Conservation (phyloP, 1,140 invertebrate genomes). For the Drosophila kanapiae region DNA sequence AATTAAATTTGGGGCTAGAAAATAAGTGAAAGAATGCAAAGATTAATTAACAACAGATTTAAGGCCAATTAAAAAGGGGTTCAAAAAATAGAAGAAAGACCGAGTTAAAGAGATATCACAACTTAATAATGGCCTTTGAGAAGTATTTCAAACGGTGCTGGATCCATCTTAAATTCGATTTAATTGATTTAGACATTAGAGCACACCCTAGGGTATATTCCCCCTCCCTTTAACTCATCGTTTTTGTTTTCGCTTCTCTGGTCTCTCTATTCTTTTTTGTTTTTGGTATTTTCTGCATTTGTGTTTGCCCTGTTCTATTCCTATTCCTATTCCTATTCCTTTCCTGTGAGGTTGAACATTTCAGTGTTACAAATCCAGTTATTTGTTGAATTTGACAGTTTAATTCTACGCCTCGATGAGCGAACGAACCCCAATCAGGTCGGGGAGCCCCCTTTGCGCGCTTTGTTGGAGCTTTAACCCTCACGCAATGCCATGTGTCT, state of each 20-base stretch:
- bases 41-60: not conserved
- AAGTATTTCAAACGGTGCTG: not conserved
- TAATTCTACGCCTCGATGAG: conserved; percentile 83
- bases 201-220: not conserved
- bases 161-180: conserved; percentile 3
- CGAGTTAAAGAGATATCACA: not conserved
- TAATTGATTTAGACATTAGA: conserved; percentile 14
- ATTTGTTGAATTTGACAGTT: conserved; percentile 84
- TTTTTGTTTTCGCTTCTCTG: not conserved
- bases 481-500: conserved; percentile 59
- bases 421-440: conserved; percentile 27
- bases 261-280: no score
- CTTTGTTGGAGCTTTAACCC: conserved; percentile 17
- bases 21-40: not conserved
- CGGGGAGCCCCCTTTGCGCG: no score
- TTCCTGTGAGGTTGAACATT: not conserved
- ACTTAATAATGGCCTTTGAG: not conserved
- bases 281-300: not conserved
- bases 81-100: not conserved
- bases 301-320: not conserved
- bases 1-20: no score
- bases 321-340: conserved; percentile 1
- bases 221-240: not conserved
- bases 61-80: not conserved
- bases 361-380: conserved; percentile 70